Conservation (phyloP, 1,140 invertebrate genomes). For the Zaprionus tsacasi region DNA sequence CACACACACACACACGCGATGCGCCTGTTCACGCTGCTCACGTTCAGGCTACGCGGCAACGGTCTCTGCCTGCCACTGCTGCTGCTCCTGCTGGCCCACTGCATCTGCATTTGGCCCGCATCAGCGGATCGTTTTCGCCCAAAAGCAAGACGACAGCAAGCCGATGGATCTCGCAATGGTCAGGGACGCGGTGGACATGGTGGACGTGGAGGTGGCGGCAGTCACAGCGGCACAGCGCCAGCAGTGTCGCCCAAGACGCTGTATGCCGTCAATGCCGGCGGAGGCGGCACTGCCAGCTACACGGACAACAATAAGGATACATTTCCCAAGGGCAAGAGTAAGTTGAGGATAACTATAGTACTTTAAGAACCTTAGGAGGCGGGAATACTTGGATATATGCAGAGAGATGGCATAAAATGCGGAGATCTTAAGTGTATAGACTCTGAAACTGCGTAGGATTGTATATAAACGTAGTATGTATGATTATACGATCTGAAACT, state of each 20-base stretch:
- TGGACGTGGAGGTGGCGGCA: slow-evolving; percentile 26
- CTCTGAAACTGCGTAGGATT: no score
- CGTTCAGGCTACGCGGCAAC: slow-evolving; percentile 38
- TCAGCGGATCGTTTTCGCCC: slow-evolving; percentile 67
- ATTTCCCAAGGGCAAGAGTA: slow-evolving; percentile 84
- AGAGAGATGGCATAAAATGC: background rate
- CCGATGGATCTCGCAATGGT: slow-evolving; percentile 46
- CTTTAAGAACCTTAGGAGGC: no score
- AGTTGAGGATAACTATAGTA: slow-evolving; percentile 32
- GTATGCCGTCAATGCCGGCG: background rate
- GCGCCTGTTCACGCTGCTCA: slow-evolving; percentile 31
- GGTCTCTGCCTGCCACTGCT: slow-evolving; percentile 52
- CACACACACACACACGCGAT: slow-evolving; percentile 8
- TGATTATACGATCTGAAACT: no score
- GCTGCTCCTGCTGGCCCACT: slow-evolving; percentile 55
- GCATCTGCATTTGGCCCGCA: slow-evolving; percentile 62
- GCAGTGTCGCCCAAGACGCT: background rate
- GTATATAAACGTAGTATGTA: no score
- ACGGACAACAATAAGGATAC: slow-evolving; percentile 64
- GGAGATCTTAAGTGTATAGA: background rate
- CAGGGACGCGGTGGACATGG: slow-evolving; percentile 3
- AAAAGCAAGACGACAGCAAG: slow-evolving; percentile 41
- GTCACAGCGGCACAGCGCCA: background rate
- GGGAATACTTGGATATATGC: background rate
- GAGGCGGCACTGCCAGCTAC: background rate